Percentiles rank a stretch among this genome's conserved stretches.
These are phyloP conservation scores for Nephrotoma appendiculata DNA, from an alignment of 2,888 invertebrate species.

Conservation along the genomic window DNA sequence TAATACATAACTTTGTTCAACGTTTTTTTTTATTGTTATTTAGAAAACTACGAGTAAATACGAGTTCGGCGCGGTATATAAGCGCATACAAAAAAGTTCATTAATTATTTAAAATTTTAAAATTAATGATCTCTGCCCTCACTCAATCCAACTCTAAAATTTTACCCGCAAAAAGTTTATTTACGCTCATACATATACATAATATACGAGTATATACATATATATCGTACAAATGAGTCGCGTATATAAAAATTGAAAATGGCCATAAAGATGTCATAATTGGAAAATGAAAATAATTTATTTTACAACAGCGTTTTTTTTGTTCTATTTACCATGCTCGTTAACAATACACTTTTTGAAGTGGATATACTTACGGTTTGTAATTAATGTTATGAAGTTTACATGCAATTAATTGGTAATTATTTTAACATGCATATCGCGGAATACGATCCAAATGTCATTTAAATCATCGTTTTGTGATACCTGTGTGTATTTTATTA, in stretches of 20 bases:
- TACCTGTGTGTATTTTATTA: too few relatives aligned
- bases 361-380: not conserved
- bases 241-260: not conserved
- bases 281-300: not conserved
- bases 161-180: not conserved
- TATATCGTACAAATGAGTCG: not conserved
- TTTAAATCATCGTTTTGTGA: not conserved
- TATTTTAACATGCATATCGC: not conserved
- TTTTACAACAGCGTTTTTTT: not conserved
- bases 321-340: not conserved
- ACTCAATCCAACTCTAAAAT: not conserved
- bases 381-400: not conserved
- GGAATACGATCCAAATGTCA: not conserved
- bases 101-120: not conserved
- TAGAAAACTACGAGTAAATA: not conserved
- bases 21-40: too few relatives aligned
- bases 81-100: not conserved
- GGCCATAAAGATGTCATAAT: not conserved
- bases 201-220: not conserved
- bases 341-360: not conserved
- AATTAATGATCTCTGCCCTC: not conserved
- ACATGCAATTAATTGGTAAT: not conserved
- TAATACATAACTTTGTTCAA: not conserved
- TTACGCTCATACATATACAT: not conserved
- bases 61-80: not conserved